Evolutionary conservation across 1,140 invertebrate species (phyloP), one percentile per base, ranked within the genome.

Genomic region (Orussus abietinus): DNA sequence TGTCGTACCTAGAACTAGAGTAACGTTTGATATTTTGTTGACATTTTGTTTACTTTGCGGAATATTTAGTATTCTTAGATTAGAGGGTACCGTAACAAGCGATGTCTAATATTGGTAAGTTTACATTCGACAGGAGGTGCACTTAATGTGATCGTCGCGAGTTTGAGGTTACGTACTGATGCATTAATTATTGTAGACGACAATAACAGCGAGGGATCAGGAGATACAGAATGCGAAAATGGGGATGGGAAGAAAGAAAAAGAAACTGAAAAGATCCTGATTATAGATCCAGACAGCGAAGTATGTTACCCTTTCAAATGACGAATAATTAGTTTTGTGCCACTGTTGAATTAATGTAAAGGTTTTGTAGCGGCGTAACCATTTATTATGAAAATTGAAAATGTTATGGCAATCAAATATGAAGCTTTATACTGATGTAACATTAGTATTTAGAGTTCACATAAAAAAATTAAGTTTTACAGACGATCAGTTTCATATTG

Each of bases 281-380:
- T 70, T 21, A 69, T 71, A 37, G 66, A 72, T 62, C 64, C 66
- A 1, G 57, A 68, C 17, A 63, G 51, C 15, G 68, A 70, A 42
- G 69, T 72, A 47, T 13, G 58, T 54, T 5, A 14, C 9, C 9
- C 15, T 32, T 12, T 32, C 30, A 7, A 7, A 32, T n/a, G n/a
- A n/a, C n/a, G 12, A 32, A 1, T 13, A 6, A 30, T 20, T 37
- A n/a, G n/a, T 13, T 37, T 21, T 30, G 32, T 30, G 19, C 21
- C 30, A 22, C 1, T 12, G 34, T 33, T 28, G 9, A 18, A 33
- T 41, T 36, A 28, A n/a, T 20, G 1, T 14, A 11, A 13, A 31
- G n/a, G 6, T 6, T 34, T 30, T n/a, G 14, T 28, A 21, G 18
- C 9, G 13, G 10, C 13, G 9, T 22, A 26, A 11, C 28, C 3